phyloP scores from a whole-genome alignment of 2,797 vertebrate species.

The Coregonus ussuriensis region DNA sequence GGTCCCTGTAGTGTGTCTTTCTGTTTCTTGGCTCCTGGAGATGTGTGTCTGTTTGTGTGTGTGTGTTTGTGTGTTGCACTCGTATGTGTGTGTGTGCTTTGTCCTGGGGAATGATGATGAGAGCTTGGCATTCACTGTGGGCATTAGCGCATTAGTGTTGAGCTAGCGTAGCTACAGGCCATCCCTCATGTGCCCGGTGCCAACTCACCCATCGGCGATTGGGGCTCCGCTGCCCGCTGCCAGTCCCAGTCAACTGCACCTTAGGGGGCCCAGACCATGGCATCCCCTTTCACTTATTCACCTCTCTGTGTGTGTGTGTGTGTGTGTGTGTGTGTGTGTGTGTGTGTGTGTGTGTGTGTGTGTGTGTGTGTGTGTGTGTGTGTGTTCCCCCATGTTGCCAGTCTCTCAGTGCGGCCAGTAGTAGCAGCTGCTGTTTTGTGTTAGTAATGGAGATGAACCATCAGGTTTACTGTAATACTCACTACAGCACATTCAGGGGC shows the following conservation, averaged over 20 bases:
- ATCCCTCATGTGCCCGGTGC: constrained; percentile 28
- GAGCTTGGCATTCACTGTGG: constrained; percentile 3
- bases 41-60: constrained; percentile 21
- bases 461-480: constrained; percentile 53
- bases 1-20: background rate
- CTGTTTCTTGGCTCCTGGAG: background rate
- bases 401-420: constrained; percentile 28
- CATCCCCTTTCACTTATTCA: background rate
- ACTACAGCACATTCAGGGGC: constrained; percentile 19
- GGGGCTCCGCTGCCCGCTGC: constrained; percentile 16
- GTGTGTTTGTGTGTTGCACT: background rate
- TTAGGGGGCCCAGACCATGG: constrained; percentile 12
- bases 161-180: constrained; percentile 18
- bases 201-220: constrained; percentile 32
- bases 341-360: constrained; percentile 12
- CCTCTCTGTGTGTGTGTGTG: background rate
- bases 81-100: constrained; percentile 4
- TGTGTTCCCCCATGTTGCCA: constrained; percentile 29
- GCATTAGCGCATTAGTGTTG: background rate
- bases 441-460: constrained; percentile 54
- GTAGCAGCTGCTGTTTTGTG: constrained; percentile 66
- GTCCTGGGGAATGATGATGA: constrained; percentile 4
- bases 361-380: constrained; percentile 11
- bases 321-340: constrained; percentile 13
- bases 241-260: constrained; percentile 37